Percentiles rank a stretch among this genome's conserved stretches.
phyloP scores from a whole-genome alignment of 2,113 vertebrate genomes.

The Perca schrenkii region DNA sequence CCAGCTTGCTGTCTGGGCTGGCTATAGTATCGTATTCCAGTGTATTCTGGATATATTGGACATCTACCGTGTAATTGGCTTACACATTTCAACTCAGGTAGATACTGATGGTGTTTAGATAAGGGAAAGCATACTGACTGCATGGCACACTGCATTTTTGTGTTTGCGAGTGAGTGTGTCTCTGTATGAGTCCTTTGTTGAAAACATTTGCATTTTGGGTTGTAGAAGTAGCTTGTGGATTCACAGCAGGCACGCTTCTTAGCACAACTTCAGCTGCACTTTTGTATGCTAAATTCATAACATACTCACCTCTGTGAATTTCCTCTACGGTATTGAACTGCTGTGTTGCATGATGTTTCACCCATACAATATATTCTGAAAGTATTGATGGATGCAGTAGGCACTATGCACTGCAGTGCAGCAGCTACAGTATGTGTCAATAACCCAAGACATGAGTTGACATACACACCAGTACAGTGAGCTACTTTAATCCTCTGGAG shows the following conservation, averaged over 20 bases:
- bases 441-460: conserved; percentile 55
- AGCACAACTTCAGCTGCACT: conserved; percentile 44
- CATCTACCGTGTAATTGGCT: conserved; percentile 55
- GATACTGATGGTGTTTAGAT: conserved; percentile 55
- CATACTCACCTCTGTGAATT: conserved; percentile 50
- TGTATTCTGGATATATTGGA: conserved; percentile 61
- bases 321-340: conserved; percentile 32
- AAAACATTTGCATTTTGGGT: conserved; percentile 50
- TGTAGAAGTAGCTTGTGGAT: conserved; percentile 38
- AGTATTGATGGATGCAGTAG: conserved; percentile 47
- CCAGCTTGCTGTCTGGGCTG: conserved; percentile 24
- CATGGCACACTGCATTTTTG: conserved; percentile 22
- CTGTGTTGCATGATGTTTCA: conserved; percentile 26
- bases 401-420: conserved; percentile 22
- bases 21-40: conserved; percentile 31
- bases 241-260: conserved; percentile 30
- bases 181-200: conserved; percentile 27
- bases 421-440: conserved; percentile 48
- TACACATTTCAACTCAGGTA: conserved; percentile 68
- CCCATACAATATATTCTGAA: conserved; percentile 40
- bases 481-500: conserved; percentile 52
- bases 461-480: conserved; percentile 42
- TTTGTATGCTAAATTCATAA: conserved; percentile 61
- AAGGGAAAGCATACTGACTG: conserved; percentile 29
- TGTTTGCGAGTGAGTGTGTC: conserved; percentile 21